phyloP scores from a whole-genome alignment of 2,888 invertebrate genomes.

The Zaprionus obscuricornis region DNA sequence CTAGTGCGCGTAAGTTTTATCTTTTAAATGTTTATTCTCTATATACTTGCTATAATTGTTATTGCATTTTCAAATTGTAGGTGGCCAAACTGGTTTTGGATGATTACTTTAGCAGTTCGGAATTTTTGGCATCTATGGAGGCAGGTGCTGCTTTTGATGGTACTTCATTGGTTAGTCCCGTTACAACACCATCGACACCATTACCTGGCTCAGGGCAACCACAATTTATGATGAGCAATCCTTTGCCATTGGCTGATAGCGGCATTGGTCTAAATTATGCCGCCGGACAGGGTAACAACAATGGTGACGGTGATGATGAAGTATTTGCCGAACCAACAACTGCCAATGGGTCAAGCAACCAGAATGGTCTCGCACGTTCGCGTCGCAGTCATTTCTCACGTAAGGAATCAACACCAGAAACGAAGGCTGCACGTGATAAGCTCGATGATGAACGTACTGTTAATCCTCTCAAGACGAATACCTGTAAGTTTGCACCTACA shows the following conservation, averaged over 20 bases:
- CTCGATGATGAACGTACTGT: constrained; percentile 51
- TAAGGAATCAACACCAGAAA: constrained; percentile 83
- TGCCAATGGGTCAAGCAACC: constrained; percentile 61
- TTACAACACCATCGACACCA: constrained; percentile 81
- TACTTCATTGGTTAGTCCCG: constrained; percentile 79
- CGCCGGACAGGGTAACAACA: constrained; percentile 58
- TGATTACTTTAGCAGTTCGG: constrained; percentile 88
- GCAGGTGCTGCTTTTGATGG: constrained; percentile 83
- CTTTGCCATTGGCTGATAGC: constrained; percentile 81
- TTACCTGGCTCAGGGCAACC: constrained; percentile 74
- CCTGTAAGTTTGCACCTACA: too few relatives aligned
- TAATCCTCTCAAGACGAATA: constrained; percentile 51
- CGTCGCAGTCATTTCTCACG: constrained; percentile 83
- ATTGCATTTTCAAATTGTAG: constrained; percentile 84
- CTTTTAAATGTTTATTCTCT: neutral
- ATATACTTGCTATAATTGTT: neutral
- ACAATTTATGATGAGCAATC: constrained; percentile 76
- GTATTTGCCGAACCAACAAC: constrained; percentile 75
- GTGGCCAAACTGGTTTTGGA: constrained; percentile 94
- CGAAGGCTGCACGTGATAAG: constrained; percentile 59
- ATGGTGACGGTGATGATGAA: constrained; percentile 82
- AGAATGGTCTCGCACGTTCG: constrained; percentile 82
- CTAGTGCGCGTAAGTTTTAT: constrained; percentile 88
- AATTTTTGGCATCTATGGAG: constrained; percentile 83
- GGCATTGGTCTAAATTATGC: constrained; percentile 83